Conservation (phyloP, 2,113 vertebrate species). For the Mormoops blainvillei region DNA sequence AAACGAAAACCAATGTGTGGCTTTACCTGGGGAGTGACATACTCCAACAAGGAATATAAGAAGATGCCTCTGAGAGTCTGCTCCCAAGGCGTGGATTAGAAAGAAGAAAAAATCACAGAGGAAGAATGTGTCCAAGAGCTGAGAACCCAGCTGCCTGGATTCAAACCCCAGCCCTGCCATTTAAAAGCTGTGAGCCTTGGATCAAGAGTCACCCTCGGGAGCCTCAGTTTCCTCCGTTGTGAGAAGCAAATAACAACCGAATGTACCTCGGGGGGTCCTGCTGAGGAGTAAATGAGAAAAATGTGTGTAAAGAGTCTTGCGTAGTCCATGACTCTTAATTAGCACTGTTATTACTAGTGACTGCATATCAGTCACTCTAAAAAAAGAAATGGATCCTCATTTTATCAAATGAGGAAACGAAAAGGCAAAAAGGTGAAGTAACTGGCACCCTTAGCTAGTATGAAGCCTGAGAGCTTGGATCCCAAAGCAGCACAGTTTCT, state of each 20-base stretch:
- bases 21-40: not conserved
- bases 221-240: not conserved
- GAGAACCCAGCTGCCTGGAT: not conserved
- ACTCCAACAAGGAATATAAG: not conserved
- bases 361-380: not conserved
- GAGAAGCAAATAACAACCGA: not conserved
- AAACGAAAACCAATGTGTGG: not conserved
- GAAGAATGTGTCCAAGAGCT: not conserved
- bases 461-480: not conserved
- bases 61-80: not conserved
- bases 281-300: not conserved
- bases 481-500: not conserved
- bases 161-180: not conserved
- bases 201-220: not conserved
- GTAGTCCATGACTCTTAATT: not conserved
- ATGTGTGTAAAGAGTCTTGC: not conserved
- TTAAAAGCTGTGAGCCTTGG: not conserved
- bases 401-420: not conserved
- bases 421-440: not conserved
- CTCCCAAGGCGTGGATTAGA: fast-evolving
- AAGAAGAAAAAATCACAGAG: not conserved
- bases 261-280: not conserved
- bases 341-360: not conserved
- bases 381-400: not conserved
- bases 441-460: not conserved